These are phyloP conservation scores for Forficula auricularia DNA, from an alignment of 1,140 invertebrate genomes.

Conservation along the genomic window DNA sequence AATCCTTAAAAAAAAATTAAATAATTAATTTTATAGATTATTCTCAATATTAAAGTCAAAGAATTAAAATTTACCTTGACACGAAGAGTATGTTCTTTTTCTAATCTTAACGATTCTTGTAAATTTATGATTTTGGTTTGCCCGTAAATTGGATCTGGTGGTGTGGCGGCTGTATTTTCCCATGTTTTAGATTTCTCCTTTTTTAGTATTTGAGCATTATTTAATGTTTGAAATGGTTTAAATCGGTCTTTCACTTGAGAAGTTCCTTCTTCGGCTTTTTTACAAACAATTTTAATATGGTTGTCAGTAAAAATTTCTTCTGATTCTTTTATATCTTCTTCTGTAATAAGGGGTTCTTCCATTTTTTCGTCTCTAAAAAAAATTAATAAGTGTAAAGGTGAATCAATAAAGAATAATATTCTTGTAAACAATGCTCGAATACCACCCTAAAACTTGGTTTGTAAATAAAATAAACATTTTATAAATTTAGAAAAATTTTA, in stretches of 20 bases:
- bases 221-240: constrained; percentile 45
- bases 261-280: constrained; percentile 30
- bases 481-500: no score
- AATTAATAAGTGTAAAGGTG: constrained; percentile 12
- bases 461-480: no score
- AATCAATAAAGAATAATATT: no score
- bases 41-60: neutral
- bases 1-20: constrained; percentile 20
- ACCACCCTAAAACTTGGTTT: no score
- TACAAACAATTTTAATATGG: constrained; percentile 37
- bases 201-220: constrained; percentile 39
- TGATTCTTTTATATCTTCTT: constrained; percentile 2
- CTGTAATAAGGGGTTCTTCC: neutral
- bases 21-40: constrained; percentile 7
- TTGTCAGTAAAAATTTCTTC: constrained; percentile 10
- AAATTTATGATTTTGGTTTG: constrained; percentile 33
- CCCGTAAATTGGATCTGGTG: constrained; percentile 30
- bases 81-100: constrained; percentile 27
- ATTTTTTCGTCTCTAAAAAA: constrained; percentile 11
- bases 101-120: constrained; percentile 37
- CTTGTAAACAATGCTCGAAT: no score
- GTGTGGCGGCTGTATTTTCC: constrained; percentile 53
- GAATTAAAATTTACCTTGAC: constrained; percentile 21
- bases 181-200: constrained; percentile 34
- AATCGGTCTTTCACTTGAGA: constrained; percentile 28